Conservation (phyloP, 2,888 invertebrate genomes). For the Cheilosia scutellata region DNA sequence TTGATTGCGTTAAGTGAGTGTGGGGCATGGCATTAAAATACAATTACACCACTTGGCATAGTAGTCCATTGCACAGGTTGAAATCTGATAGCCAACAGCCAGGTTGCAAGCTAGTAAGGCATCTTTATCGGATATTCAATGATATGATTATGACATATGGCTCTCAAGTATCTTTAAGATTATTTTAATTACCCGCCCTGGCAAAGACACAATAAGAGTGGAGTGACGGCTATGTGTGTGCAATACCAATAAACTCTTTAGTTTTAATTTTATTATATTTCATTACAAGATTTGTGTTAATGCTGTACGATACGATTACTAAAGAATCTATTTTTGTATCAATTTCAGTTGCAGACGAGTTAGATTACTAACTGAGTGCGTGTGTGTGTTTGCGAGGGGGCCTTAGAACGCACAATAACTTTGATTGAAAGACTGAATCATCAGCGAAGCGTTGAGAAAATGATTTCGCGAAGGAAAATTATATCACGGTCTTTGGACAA, state of each 20-base stretch:
- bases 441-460: slow-evolving; percentile 45
- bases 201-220: slow-evolving; percentile 22
- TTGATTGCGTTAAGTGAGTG: slow-evolving; percentile 70
- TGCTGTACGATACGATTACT: slow-evolving; percentile 25
- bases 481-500: slow-evolving; percentile 96
- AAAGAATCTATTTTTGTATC: slow-evolving; percentile 67
- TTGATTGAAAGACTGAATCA: slow-evolving; percentile 47
- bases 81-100: slow-evolving; percentile 43
- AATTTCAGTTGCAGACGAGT: slow-evolving; percentile 52
- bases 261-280: slow-evolving; percentile 4
- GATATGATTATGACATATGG: slow-evolving; percentile 65
- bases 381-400: not conserved
- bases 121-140: slow-evolving; percentile 68
- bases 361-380: slow-evolving; percentile 41
- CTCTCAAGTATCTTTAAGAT: slow-evolving; percentile 59
- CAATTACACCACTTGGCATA: slow-evolving; percentile 67
- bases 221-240: slow-evolving; percentile 40
- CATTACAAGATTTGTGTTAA: not conserved
- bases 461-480: slow-evolving; percentile 96
- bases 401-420: slow-evolving; percentile 30
- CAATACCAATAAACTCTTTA: slow-evolving; percentile 40
- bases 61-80: slow-evolving; percentile 61
- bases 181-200: slow-evolving; percentile 47
- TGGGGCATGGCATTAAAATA: slow-evolving; percentile 58
- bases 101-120: slow-evolving; percentile 43